Evolutionary conservation across 2,113 vertebrate genomes (phyloP).

Genomic region (Gobius niger): DNA sequence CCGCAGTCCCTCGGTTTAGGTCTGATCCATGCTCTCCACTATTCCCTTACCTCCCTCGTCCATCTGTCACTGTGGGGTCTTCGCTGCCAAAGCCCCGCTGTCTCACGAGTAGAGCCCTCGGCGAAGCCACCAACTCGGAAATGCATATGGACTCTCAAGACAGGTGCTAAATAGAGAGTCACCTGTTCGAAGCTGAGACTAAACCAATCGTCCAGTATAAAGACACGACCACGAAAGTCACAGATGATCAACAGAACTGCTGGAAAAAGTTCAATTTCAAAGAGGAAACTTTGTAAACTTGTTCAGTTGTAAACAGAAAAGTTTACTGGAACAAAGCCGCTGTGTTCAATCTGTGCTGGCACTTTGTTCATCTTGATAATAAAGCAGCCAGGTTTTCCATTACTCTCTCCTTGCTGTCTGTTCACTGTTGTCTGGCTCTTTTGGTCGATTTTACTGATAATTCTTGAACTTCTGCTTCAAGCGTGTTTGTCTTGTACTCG

Average conservation of each 20-base stretch:
- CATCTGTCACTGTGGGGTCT: constrained; percentile 70
- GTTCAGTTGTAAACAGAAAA: constrained; percentile 25
- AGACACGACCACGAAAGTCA: no score
- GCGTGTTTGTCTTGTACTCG: not conserved
- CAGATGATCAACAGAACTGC: no score
- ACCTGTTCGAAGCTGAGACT: no score
- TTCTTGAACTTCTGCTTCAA: not conserved
- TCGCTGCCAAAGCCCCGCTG: constrained; percentile 55
- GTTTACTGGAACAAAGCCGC: constrained; percentile 20
- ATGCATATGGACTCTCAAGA: not conserved
- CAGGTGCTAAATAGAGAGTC: no score
- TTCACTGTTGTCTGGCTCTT: not conserved
- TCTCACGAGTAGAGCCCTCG: constrained; percentile 31
- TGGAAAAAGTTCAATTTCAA: not conserved
- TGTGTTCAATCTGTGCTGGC: constrained; percentile 21
- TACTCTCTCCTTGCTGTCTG: not conserved
- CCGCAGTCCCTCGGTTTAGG: constrained; percentile 54
- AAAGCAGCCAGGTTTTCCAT: constrained; percentile 1
- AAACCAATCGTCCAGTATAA: no score
- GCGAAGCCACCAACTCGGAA: not conserved
- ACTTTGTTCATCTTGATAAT: constrained; percentile 4
- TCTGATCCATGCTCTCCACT: constrained; percentile 60
- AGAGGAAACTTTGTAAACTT: not conserved
- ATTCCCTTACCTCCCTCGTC: constrained; percentile 68
- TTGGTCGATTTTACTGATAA: not conserved